These are phyloP conservation scores for Falco punctatus DNA, from an alignment of 2,113 vertebrate genomes.

Conservation along the genomic window DNA sequence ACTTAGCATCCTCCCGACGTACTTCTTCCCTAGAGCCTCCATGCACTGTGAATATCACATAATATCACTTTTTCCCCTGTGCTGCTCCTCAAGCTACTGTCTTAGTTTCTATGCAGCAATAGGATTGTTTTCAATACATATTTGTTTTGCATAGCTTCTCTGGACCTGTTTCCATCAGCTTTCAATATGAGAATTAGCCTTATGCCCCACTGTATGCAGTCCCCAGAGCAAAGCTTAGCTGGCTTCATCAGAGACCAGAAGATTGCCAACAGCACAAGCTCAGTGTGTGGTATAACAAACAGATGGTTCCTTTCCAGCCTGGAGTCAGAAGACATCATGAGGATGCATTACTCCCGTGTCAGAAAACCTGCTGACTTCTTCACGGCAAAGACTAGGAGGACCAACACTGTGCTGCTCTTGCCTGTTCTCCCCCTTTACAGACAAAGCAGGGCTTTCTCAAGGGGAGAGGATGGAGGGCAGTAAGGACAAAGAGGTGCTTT, in stretches of 20 bases:
- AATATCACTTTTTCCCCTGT: background rate
- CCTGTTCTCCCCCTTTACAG: background rate
- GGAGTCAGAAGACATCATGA: background rate
- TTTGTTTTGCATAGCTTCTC: background rate
- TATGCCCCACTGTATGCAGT: background rate
- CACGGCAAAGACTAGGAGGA: background rate
- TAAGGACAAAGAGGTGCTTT: background rate
- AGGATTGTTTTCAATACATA: background rate
- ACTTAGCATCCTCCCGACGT: background rate
- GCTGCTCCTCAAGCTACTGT: background rate
- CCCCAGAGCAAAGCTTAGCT: constrained; percentile 13
- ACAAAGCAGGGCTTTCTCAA: background rate
- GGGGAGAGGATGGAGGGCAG: background rate
- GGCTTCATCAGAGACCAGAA: background rate
- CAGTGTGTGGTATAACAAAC: background rate
- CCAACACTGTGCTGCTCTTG: background rate
- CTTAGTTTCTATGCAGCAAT: background rate
- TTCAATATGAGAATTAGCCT: background rate
- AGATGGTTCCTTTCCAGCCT: constrained; percentile 25
- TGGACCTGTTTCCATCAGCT: background rate
- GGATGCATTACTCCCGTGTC: background rate
- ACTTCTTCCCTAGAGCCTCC: background rate
- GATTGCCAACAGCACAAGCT: constrained; percentile 3
- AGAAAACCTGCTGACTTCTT: constrained; percentile 33
- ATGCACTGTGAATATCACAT: background rate